Percentiles rank a stretch among this genome's conserved stretches.
phyloP scores from a whole-genome alignment of 2,113 vertebrate genomes.

The Raja brachyura region DNA sequence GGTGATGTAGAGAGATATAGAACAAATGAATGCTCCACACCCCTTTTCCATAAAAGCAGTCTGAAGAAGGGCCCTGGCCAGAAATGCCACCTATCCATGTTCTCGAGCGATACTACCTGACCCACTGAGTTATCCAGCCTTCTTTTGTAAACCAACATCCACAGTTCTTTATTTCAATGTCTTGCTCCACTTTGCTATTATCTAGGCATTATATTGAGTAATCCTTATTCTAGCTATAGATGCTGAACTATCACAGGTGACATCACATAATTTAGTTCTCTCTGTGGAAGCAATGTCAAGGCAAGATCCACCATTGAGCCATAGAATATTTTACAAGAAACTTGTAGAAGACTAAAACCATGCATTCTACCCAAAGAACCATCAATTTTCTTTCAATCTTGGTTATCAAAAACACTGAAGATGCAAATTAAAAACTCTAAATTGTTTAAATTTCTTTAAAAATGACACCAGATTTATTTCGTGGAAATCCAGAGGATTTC shows the following conservation, averaged over 20 bases:
- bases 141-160: too few species aligned
- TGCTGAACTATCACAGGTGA: background rate
- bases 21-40: too few species aligned
- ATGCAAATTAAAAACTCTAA: background rate
- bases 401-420: background rate
- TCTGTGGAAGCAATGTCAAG: background rate
- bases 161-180: background rate
- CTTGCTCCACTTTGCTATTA: background rate
- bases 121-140: too few species aligned
- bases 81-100: too few species aligned
- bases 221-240: background rate
- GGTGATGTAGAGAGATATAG: too few species aligned
- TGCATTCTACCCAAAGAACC: background rate
- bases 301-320: background rate
- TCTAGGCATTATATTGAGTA: background rate
- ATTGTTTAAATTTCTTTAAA: background rate
- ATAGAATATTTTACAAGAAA: conserved; percentile 16
- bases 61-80: too few species aligned
- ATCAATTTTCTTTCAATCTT: background rate
- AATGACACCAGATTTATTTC: background rate
- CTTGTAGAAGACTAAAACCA: background rate
- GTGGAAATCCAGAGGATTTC: background rate
- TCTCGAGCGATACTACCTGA: too few species aligned
- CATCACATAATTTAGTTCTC: background rate
- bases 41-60: too few species aligned